phyloP scores from a whole-genome alignment of 2,113 vertebrate species.

The Trochalopteron elliotii region DNA sequence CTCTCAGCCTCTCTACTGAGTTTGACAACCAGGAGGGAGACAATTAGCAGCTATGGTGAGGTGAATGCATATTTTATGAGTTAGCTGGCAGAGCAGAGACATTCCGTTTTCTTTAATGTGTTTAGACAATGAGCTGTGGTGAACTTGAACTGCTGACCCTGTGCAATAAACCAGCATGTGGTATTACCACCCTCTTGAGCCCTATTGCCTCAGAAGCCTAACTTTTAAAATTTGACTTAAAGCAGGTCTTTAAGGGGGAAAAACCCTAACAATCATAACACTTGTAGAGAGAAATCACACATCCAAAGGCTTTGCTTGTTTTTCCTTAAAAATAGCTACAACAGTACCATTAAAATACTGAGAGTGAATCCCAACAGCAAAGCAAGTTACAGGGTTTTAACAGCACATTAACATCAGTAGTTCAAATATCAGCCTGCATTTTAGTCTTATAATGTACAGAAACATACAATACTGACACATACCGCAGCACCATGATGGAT shows the following conservation, averaged over 20 bases:
- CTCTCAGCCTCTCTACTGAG: background rate
- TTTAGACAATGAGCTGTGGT: background rate
- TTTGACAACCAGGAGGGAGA: conserved; percentile 1
- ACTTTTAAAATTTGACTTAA: background rate
- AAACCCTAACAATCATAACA: background rate
- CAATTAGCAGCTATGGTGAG: conserved; percentile 4
- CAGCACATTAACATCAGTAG: background rate
- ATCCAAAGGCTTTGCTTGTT: background rate
- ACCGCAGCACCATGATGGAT: background rate
- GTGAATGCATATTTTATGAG: conserved; percentile 10
- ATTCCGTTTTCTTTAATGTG: background rate
- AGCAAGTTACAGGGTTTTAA: background rate
- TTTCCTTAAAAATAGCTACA: background rate
- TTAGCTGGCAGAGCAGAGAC: background rate
- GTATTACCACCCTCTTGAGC: background rate
- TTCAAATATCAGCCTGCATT: background rate
- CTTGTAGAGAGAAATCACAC: background rate
- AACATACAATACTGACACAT: background rate
- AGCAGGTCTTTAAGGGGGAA: background rate
- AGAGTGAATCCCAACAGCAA: background rate
- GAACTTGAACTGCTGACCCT: background rate
- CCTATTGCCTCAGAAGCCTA: background rate
- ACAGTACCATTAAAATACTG: background rate
- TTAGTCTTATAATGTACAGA: background rate
- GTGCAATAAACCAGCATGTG: background rate